Percentiles rank a stretch among this genome's conserved stretches.
phyloP scores from a whole-genome alignment of 1,140 invertebrate species.

The Formica exsecta region DNA sequence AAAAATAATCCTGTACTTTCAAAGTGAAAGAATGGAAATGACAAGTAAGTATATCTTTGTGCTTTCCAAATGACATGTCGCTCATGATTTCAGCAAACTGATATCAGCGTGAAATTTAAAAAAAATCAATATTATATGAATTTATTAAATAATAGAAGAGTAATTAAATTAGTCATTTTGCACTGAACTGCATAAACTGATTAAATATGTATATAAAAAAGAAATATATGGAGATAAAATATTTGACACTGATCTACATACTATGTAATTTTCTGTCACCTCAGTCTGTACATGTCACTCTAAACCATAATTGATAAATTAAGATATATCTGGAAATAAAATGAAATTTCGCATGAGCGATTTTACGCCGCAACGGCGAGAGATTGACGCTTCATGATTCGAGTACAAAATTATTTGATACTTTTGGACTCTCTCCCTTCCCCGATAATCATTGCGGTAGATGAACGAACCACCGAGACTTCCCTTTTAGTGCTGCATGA shows the following conservation, averaged over 20 bases:
- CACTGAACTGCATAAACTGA: background rate
- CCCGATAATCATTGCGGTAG: slow-evolving; percentile 1
- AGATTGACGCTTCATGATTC: slow-evolving; percentile 4
- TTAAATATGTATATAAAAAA: background rate
- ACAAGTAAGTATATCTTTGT: background rate
- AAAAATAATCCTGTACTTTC: slow-evolving; percentile 12
- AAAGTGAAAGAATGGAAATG: background rate
- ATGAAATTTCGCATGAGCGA: background rate
- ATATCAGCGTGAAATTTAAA: background rate
- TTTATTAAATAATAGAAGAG: background rate
- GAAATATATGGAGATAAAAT: background rate
- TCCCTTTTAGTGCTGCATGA: slow-evolving; percentile 69
- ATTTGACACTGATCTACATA: background rate
- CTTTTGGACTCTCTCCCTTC: no score
- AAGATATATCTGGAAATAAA: background rate
- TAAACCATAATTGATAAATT: background rate
- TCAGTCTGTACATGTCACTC: background rate
- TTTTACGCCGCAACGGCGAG: background rate
- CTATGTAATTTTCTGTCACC: background rate
- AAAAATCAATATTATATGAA: background rate
- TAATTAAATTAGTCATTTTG: background rate
- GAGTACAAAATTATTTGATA: slow-evolving; percentile 60
- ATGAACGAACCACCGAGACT: slow-evolving; percentile 54
- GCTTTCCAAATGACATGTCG: background rate
- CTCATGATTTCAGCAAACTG: background rate